Percentiles rank a stretch among this genome's conserved stretches.
Evolutionary conservation across 1,140 invertebrate species (phyloP).

Genomic region (Hylaeus anthracinus): DNA sequence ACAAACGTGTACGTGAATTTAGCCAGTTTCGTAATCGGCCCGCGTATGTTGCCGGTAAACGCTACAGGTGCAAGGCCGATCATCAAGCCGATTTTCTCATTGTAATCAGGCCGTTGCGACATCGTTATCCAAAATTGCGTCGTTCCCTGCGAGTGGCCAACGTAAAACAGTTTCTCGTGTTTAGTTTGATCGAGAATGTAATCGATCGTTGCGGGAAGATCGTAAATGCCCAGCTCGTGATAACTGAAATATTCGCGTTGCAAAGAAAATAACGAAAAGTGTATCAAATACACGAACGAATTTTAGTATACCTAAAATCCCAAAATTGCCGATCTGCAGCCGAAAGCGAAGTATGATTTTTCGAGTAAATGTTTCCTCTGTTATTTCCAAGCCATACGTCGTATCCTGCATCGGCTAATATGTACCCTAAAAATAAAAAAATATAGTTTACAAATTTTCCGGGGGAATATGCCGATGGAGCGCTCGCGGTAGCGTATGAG

Average conservation of each 20-base stretch:
- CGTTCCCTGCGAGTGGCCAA: conserved; percentile 86
- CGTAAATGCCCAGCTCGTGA: conserved; percentile 89
- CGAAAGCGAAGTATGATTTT: conserved; percentile 51
- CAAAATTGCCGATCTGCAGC: conserved; percentile 55
- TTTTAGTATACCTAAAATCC: conserved; percentile 64
- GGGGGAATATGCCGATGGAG: too few species aligned
- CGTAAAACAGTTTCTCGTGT: conserved; percentile 82
- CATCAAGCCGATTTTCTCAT: conserved; percentile 80
- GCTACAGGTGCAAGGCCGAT: conserved; percentile 84
- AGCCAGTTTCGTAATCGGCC: conserved; percentile 72
- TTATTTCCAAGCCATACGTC: conserved; percentile 89
- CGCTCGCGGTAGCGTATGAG: too few species aligned
- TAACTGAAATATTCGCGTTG: conserved; percentile 71
- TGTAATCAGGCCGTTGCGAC: conserved; percentile 83
- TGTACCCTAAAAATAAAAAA: conserved; percentile 71
- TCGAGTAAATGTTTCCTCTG: conserved; percentile 86
- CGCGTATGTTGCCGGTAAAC: conserved; percentile 78
- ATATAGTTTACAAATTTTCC: not conserved
- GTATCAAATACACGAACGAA: conserved; percentile 71
- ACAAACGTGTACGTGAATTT: conserved; percentile 67
- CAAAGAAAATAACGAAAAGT: conserved; percentile 64
- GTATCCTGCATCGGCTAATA: conserved; percentile 84
- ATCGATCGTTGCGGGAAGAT: conserved; percentile 89
- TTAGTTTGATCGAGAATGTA: conserved; percentile 83
- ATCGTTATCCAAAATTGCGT: conserved; percentile 84